Evolutionary conservation across 2,113 vertebrate genomes (phyloP), one percentile per base, ranked within the genome.

Genomic region (Cisticola juncidis): DNA sequence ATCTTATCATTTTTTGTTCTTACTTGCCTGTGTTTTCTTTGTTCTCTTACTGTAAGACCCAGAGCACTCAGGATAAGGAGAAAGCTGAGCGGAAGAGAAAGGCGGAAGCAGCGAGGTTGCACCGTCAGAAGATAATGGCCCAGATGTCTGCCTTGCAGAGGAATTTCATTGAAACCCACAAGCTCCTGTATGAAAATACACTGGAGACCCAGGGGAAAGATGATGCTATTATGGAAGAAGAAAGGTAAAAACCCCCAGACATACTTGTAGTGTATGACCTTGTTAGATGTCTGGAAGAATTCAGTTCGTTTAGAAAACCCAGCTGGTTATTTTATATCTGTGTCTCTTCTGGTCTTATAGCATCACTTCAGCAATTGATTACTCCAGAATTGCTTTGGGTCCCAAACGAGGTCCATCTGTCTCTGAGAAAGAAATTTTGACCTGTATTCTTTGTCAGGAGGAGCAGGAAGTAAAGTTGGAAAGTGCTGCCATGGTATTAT

Each of bases 101-200:
- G 81, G 99, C 99, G 3, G 99, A 99, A 94, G 99, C 99, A 56
- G 99, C 99, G 60, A 98, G 99, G 93, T 97, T 99, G 45, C 99
- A 99, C 97, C 98, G 99, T 18, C 99, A 99, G 97, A 99, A 99
- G 97, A 99, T 99, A 61, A 99, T 99, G 99, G 99, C 99, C 79
- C 99, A 99, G 96, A 99, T 99, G 99, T 99, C 99, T 57, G 99
- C 99, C 35, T 98, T 99, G 97, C 99, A 99, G 98, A 99, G 98
- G 95, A 99, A 99, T 97, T 99, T 99, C 88, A 99, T 99, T 48
- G 99, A 99, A 98, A 99, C 98, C 56, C 99, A 99, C 95, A 99
- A 99, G 90, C 98, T 99, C 86, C 98, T 99, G 19, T 99, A 99
- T 51, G 99, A 99, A 93, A 99, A 98, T 86, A 98, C 99, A 53